Conservation (phyloP, 2,888 invertebrate genomes). For the Gonocerus acuteangulatus region DNA sequence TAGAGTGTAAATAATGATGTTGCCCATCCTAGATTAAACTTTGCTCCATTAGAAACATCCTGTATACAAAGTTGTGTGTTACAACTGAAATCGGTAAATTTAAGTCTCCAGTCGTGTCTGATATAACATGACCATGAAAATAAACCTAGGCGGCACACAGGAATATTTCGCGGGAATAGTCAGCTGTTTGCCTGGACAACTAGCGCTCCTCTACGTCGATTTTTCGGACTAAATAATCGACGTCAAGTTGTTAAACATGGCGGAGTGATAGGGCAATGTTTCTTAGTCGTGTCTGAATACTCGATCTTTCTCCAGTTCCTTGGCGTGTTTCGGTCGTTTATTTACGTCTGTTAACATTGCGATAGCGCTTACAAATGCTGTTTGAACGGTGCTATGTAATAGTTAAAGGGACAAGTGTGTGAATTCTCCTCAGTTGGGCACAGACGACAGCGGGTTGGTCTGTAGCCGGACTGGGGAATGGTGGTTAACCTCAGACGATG, state of each 20-base stretch:
- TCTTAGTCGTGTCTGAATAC: slow-evolving; percentile 6
- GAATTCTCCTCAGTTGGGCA: slow-evolving; percentile 20
- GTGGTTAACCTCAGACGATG: slow-evolving; percentile 50
- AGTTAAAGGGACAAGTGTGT: slow-evolving; percentile 2
- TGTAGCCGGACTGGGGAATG: slow-evolving; percentile 28
- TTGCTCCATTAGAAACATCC: no score
- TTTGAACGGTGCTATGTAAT: slow-evolving; percentile 14
- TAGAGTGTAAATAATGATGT: no score
- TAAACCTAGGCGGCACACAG: no score
- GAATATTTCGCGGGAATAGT: no score
- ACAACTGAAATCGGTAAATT: no score
- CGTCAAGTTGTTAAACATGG: slow-evolving; percentile 50
- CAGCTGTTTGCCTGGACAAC: slow-evolving; percentile 27
- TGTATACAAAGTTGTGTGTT: no score
- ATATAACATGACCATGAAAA: no score
- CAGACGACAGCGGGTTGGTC: slow-evolving; percentile 26
- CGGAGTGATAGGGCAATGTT: slow-evolving; percentile 42
- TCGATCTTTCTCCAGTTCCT: neutral
- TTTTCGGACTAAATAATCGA: slow-evolving; percentile 49
- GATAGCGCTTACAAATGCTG: slow-evolving; percentile 1
- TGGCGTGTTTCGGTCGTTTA: neutral
- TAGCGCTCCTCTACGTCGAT: slow-evolving; percentile 30
- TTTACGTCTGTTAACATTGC: neutral
- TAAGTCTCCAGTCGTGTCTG: no score
- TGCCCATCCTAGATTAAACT: no score